Evolutionary conservation across 2,113 vertebrate species (phyloP), one percentile per base, ranked within the genome.

Genomic region (Lonchura striata): DNA sequence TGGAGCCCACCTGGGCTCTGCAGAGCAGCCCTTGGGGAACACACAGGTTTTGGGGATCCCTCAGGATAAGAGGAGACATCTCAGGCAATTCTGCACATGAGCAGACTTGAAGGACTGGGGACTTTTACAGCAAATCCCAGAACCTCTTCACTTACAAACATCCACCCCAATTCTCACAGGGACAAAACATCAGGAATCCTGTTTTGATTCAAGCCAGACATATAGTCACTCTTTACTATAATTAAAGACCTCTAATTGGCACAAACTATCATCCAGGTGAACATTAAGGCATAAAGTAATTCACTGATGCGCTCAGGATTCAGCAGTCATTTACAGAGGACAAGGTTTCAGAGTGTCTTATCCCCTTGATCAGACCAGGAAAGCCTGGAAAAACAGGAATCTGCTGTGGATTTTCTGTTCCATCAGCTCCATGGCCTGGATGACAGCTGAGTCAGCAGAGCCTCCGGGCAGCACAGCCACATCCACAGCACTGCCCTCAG

Each of bases 391-490:
- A 56, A 79, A 21, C 53, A 64, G 9, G 35, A 23, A 6, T 15
- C 30, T 19, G 24, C 13, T 14, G 15, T 35, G 39, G 21, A 23
- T 74, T 66, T 60, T 12, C 9, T 18, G 8, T 60, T 14, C 37
- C 63, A 15, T 49, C 57, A 35, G 33, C 42, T 44, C 27, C 4
- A 1, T 12, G 23, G 49, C 8, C 21, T 13, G 42, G 59, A 27
- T 23, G 17, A 12, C 17, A 75, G 88, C 53, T 82, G 94, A 93
- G 56, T 57, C 90, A 85, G 85, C 90, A 81, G 37, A 50, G n/a
- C 25, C 0, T 1, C 0, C 0, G 44, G 35, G 47, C 72, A 18
- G 27, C 0, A 0, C 52, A 27, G 87, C 77, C 52, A 18, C 35
- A 14, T 1, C 22, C 15, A 2, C 19, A 5, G 14, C 60, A 2